A percentile compares a stretch with the other conserved stretches of the same genome.
Conservation (phyloP, 1,140 invertebrate genomes). For the Lethocerus indicus region DNA sequence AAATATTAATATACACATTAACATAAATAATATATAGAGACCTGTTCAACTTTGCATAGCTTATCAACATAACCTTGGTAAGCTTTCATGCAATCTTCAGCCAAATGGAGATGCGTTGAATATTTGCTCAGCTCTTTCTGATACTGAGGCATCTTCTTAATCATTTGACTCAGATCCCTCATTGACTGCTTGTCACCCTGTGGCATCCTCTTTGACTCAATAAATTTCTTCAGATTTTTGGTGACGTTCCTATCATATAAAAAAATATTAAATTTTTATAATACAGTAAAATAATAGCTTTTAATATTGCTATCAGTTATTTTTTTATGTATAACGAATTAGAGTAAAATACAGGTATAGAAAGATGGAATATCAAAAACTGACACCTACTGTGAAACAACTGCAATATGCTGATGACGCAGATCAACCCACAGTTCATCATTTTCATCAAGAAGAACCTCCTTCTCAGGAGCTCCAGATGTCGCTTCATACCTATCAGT, state of each 20-base stretch:
- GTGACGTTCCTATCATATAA: constrained; percentile 38
- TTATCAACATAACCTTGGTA: constrained; percentile 95
- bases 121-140: constrained; percentile 99
- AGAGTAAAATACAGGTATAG: not conserved
- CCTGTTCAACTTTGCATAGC: constrained; percentile 96
- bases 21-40: too few species aligned
- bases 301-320: too few species aligned
- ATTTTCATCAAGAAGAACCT: constrained; percentile 96
- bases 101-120: constrained; percentile 92
- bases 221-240: constrained; percentile 72
- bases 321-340: not conserved
- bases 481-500: constrained; percentile 77
- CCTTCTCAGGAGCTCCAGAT: constrained; percentile 68
- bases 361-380: not conserved
- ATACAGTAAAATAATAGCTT: too few species aligned
- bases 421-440: constrained; percentile 98
- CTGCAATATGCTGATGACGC: constrained; percentile 97
- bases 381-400: constrained; percentile 75
- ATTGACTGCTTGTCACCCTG: constrained; percentile 86
- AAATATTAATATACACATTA: too few species aligned
- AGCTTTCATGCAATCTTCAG: constrained; percentile 98
- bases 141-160: constrained; percentile 99
- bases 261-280: too few species aligned
- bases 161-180: constrained; percentile 95
- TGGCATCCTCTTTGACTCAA: constrained; percentile 83